Evolutionary conservation across 2,797 vertebrate species (phyloP).

Genomic region (Acridotheres tristis): DNA sequence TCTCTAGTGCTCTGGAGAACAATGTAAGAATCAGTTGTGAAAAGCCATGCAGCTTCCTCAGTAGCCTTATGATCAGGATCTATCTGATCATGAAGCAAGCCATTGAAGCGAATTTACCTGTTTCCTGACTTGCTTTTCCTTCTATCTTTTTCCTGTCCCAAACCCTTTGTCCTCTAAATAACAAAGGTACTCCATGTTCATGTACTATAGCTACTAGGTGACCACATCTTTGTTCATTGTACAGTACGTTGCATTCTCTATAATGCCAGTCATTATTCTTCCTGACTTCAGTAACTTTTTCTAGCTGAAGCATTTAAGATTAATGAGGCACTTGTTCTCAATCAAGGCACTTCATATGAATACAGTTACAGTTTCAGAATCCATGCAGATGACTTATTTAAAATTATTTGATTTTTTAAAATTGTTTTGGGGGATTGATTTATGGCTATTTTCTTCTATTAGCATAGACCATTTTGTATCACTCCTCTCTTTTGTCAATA

Average conservation of each 20-base stretch:
- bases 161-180: neutral
- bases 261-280: constrained; percentile 74
- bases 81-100: neutral
- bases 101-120: neutral
- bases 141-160: neutral
- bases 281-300: constrained; percentile 60
- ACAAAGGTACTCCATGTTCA: neutral
- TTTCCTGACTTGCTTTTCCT: neutral
- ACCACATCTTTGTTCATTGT: neutral
- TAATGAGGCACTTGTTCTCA: constrained; percentile 73
- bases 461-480: neutral
- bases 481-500: neutral
- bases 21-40: neutral
- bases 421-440: neutral
- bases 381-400: constrained; percentile 38
- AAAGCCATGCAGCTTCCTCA: neutral
- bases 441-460: neutral
- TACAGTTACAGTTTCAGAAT: constrained; percentile 56
- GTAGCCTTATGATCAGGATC: neutral
- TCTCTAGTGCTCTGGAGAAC: neutral
- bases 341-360: constrained; percentile 67
- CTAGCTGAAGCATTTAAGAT: constrained; percentile 59
- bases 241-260: neutral
- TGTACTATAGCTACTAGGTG: neutral
- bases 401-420: constrained; percentile 38